Evolutionary conservation across 1,140 invertebrate genomes (phyloP).

Genomic region (Zeugodacus cucurbitae): DNA sequence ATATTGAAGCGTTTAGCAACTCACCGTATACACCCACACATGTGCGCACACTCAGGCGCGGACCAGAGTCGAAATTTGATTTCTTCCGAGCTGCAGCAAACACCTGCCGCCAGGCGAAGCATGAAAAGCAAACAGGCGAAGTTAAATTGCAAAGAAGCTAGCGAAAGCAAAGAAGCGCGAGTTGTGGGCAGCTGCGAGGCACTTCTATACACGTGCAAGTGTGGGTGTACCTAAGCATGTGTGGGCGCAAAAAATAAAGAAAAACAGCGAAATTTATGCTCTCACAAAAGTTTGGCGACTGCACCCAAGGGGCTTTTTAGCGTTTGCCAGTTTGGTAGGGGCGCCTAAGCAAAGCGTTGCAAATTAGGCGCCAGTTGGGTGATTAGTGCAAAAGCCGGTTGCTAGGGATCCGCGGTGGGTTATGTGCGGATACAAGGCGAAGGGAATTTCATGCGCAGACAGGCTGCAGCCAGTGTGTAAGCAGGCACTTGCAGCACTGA

Average conservation of each 20-base stretch:
- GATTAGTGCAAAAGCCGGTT: neutral
- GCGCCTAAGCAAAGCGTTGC: neutral
- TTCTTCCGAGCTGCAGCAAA: neutral
- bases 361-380: constrained; percentile 27
- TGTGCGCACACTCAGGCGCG: neutral
- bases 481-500: neutral
- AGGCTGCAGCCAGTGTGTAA: neutral
- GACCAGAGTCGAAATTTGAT: neutral
- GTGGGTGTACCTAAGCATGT: neutral
- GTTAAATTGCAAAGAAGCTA: neutral
- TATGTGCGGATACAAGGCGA: too few species aligned
- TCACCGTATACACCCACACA: neutral
- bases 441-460: neutral
- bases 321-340: neutral
- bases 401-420: neutral
- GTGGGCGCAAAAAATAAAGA: neutral
- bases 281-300: neutral
- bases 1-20: constrained; percentile 9
- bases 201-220: neutral
- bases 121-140: neutral
- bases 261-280: constrained; percentile 25
- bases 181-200: neutral
- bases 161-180: neutral
- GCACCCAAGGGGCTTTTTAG: constrained; percentile 32
- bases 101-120: neutral